phyloP scores from a whole-genome alignment of 2,113 vertebrate species.

The Anarhynchus alexandrinus region DNA sequence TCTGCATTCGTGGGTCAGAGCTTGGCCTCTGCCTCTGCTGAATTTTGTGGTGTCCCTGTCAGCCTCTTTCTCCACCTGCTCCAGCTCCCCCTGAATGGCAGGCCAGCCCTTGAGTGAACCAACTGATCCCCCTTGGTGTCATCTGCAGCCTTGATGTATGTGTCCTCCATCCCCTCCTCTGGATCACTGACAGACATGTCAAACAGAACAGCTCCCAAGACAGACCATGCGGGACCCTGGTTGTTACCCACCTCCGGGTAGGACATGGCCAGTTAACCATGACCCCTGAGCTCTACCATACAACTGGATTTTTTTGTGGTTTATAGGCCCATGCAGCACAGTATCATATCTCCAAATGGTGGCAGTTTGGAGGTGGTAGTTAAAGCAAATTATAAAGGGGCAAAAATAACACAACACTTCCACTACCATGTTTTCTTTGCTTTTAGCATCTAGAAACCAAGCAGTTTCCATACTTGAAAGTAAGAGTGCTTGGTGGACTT shows the following conservation, averaged over 20 bases:
- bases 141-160: fast-evolving
- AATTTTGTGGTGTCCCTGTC: not conserved
- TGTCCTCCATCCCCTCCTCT: not conserved
- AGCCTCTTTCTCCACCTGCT: fast-evolving
- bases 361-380: not conserved
- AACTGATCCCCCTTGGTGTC: not conserved
- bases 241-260: not conserved
- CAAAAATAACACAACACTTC: not conserved
- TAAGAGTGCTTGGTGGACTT: not conserved
- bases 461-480: not conserved
- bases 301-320: fast-evolving
- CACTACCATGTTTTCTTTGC: not conserved
- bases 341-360: not conserved
- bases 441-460: not conserved
- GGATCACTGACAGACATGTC: not conserved
- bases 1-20: not conserved
- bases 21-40: not conserved
- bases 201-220: not conserved
- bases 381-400: not conserved
- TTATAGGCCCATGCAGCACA: not conserved
- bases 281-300: not conserved
- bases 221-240: fast-evolving
- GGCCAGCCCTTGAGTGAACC: not conserved
- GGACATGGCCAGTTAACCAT: not conserved
- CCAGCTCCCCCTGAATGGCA: not conserved